Evolutionary conservation across 2,113 vertebrate genomes (phyloP).

Genomic region (Amphiprion percula): DNA sequence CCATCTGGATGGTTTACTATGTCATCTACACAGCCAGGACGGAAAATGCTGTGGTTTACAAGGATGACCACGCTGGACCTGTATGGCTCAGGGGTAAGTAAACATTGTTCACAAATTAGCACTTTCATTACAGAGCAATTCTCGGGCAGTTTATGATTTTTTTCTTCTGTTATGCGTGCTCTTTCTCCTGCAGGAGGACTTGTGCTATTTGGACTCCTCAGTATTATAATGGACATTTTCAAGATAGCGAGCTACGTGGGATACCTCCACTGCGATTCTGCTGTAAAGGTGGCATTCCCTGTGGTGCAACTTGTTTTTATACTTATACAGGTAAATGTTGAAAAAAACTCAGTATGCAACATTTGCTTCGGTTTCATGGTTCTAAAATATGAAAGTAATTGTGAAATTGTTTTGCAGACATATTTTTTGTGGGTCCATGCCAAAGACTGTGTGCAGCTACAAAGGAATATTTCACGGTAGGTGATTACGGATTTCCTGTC

Average conservation of each 20-base stretch:
- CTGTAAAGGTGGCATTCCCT: constrained; percentile 91
- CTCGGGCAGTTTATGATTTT: not conserved
- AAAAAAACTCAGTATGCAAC: not conserved
- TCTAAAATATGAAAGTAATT: not conserved
- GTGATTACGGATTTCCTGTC: not conserved
- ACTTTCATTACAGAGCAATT: not conserved
- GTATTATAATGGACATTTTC: constrained; percentile 94
- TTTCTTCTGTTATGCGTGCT: not conserved
- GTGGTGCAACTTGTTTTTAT: constrained; percentile 91
- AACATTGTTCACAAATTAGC: not conserved
- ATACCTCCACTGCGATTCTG: constrained; percentile 89
- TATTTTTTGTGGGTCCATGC: constrained; percentile 94
- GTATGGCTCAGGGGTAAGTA: constrained; percentile 93
- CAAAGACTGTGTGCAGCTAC: constrained; percentile 91
- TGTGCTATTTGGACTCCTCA: constrained; percentile 92
- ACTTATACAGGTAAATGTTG: constrained; percentile 87
- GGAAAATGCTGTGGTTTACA: constrained; percentile 84
- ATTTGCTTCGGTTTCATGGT: not conserved
- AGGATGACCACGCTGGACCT: constrained; percentile 92
- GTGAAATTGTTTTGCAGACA: constrained; percentile 84
- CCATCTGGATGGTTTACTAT: constrained; percentile 92
- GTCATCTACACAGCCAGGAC: constrained; percentile 73
- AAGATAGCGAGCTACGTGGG: constrained; percentile 92
- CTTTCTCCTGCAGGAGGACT: constrained; percentile 87
- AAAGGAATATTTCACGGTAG: constrained; percentile 91